Evolutionary conservation across 2,113 vertebrate species (phyloP), one percentile per base, ranked within the genome.

Genomic region (Capreolus pygargus): DNA sequence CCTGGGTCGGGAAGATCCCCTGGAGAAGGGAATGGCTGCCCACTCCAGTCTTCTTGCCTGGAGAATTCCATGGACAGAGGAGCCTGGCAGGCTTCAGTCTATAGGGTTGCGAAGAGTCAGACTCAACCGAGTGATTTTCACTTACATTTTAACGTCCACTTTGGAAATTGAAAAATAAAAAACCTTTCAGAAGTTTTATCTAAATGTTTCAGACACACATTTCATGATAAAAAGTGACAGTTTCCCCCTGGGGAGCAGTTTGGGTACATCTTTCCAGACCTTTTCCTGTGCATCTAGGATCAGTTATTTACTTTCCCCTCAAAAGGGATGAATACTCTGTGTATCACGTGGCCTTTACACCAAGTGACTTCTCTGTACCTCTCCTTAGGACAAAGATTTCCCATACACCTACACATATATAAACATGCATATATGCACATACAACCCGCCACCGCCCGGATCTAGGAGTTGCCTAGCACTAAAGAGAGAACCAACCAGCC

Each of bases 191-290:
- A 36, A 86, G 30, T 85, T 89, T 36, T 54, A 19, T 60, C 21
- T 70, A 11, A 60, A 60, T 12, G 27, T 76, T 86, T 86, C 25
- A 54, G 8, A 67, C 64, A 67, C n/a, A 33, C 1, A 2, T 83
- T 92, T 83, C 36, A 52, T 33, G 58, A 28, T 67, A 54, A 92
- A 84, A 70, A 92, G 45, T 70, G 81, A 84, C 27, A 25, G 60
- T 57, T 33, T 43, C 16, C n/a, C 39, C 25, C 39, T 67, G 3
- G n/a, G 39, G 27, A 54, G 45, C 43, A 45, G 54, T 45, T 45
- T 50, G 1, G 11, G 50, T 25, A 8, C 16, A 15, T 33, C 79
- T 23, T 33, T 81, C 89, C 55, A 39, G 55, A 78, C 33, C 28
- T 60, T 78, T 39, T 60, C 33, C 27, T 78, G 3, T 30, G 67